phyloP scores from a whole-genome alignment of 2,797 vertebrate species.

The Halcyon badia region DNA sequence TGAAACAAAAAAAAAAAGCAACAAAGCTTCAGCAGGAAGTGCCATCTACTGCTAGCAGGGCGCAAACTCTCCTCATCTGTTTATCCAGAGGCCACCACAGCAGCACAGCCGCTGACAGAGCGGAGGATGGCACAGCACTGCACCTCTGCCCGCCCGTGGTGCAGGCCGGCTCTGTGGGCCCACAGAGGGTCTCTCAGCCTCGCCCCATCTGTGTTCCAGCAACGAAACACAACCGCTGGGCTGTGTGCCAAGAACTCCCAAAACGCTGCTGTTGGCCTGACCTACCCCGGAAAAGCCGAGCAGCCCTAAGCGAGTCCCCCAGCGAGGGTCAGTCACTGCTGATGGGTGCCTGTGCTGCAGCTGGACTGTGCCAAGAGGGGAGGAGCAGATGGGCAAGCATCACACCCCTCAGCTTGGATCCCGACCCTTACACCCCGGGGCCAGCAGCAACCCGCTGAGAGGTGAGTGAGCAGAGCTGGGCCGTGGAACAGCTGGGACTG shows the following conservation, averaged over 20 bases:
- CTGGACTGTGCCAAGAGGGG: not conserved
- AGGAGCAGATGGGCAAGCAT: not conserved
- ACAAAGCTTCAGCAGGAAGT: not conserved
- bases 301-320: not conserved
- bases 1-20: constrained; percentile 64
- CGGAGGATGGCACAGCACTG: not conserved
- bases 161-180: accelerated
- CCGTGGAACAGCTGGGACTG: accelerated
- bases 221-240: not conserved
- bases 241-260: not conserved
- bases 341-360: too few relatives aligned
- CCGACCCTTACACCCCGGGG: accelerated
- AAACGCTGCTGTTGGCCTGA: not conserved
- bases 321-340: not conserved
- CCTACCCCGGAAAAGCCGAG: not conserved
- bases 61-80: not conserved
- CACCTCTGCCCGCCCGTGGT: accelerated
- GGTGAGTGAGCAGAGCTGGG: accelerated
- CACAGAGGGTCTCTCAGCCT: not conserved
- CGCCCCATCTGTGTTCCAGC: accelerated
- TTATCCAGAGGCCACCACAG: accelerated
- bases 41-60: not conserved
- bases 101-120: accelerated
- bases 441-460: not conserved
- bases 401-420: not conserved